Evolutionary conservation across 2,888 invertebrate species (phyloP), one percentile per base, ranked within the genome.

Genomic region (Orthosia incerta): DNA sequence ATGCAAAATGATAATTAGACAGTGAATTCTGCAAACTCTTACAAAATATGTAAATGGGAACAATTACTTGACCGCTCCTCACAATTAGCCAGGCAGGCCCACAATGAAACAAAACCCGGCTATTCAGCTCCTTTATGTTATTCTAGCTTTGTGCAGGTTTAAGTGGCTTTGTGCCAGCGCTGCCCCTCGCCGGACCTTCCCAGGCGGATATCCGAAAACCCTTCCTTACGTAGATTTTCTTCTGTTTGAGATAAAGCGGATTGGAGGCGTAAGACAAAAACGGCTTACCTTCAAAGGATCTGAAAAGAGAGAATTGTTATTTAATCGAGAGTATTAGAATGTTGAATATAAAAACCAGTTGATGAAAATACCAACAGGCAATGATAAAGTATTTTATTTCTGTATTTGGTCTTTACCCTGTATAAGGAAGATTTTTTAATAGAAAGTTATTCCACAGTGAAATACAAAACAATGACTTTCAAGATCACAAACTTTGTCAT

Each of bases 161-260:
- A 59, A 65, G 60, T 74, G 80, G 60, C 80, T 80, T 61, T 80
- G 55, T 80, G 48, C 15, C 55, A 16, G 20, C 26, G 59, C 46
- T 39, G 50, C 56, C 56, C 56, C 23, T n/a, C 51, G 59, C 51
- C 46, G 55, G 55, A 74, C 66, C 55, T 56, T 48, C 56, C 20
- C 23, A 9, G 74, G 9, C 63, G 74, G 76, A 80, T 60, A 74
- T 80, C 80, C 76, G 80, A 66, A 80, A 77, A 48, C 75, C 80
- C 65, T 80, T 61, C 50, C 20, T 80, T 26, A 56, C 46, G 16
- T 51, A 62, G 56, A 75, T 66, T 74, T 23, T 56, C 45, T 61
- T n/a, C 20, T 39, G 55, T 23, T 48, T 75, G 18, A 61, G 65
- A 72, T 57, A 53, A 39, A 73, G 51, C 2, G 56, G 51, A 63